These are phyloP conservation scores for Bostrychus sinensis DNA, from an alignment of 2,113 vertebrate species.

Conservation along the genomic window DNA sequence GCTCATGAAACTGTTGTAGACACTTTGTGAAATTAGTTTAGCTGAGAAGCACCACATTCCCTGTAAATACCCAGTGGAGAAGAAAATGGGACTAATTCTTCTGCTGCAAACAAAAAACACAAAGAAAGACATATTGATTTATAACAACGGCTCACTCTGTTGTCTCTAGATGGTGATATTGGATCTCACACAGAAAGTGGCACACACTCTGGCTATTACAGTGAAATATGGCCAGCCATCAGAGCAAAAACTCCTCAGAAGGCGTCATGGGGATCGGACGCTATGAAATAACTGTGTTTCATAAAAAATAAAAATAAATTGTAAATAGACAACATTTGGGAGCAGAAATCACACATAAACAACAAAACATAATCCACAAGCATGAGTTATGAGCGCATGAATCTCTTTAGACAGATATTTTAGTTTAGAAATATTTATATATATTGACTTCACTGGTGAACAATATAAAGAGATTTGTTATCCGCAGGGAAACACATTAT, in stretches of 20 bases:
- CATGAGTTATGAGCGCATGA: slow-evolving; percentile 16
- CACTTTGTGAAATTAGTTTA: not conserved
- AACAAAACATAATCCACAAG: slow-evolving; percentile 37
- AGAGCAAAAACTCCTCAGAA: slow-evolving; percentile 18
- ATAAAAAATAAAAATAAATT: no score
- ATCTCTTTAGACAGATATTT: slow-evolving; percentile 36
- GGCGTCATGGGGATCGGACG: slow-evolving; percentile 28
- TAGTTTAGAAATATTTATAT: no score
- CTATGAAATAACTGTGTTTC: slow-evolving; percentile 21
- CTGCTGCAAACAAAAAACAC: slow-evolving; percentile 36
- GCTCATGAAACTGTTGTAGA: not conserved
- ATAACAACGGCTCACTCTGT: slow-evolving; percentile 17
- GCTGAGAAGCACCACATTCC: not conserved
- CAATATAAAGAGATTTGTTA: not conserved
- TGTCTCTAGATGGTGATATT: slow-evolving; percentile 16
- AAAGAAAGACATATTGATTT: slow-evolving; percentile 45
- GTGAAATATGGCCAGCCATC: slow-evolving; percentile 31
- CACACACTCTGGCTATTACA: slow-evolving; percentile 25
- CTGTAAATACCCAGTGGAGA: slow-evolving; percentile 7
- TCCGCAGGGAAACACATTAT: slow-evolving; percentile 9
- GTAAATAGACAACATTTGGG: no score
- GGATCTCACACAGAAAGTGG: slow-evolving; percentile 12
- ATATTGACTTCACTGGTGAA: no score
- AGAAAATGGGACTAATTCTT: slow-evolving; percentile 36
- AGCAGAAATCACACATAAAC: slow-evolving; percentile 12